These are phyloP conservation scores for Aphrophora alni DNA, from an alignment of 2,888 invertebrate genomes.

Conservation along the genomic window DNA sequence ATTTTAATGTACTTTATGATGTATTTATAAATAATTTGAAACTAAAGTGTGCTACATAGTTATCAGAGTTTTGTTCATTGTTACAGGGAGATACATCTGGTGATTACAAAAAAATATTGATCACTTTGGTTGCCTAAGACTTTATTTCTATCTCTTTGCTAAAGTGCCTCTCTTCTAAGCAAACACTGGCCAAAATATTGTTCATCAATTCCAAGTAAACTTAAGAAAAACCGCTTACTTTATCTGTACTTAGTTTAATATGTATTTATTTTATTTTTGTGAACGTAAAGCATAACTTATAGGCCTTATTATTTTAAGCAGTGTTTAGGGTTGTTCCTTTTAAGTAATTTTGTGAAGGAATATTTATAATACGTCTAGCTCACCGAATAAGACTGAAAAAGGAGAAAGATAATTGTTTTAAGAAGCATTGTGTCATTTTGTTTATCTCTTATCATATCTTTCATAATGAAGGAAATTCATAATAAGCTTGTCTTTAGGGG, in stretches of 20 bases:
- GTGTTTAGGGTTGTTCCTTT: neutral
- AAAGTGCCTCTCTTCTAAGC: neutral
- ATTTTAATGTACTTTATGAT: no score
- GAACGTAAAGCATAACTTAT: neutral
- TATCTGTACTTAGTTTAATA: neutral
- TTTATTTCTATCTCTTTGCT: neutral
- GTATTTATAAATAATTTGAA: no score
- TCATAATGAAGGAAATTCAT: no score
- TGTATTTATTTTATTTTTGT: neutral
- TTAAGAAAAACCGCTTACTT: neutral
- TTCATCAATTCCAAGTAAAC: neutral
- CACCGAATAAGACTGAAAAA: neutral
- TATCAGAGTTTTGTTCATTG: neutral
- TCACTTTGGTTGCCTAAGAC: slow-evolving; percentile 78
- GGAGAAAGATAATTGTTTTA: neutral
- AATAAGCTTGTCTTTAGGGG: no score
- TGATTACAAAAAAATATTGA: slow-evolving; percentile 89
- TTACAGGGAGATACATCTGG: slow-evolving; percentile 92
- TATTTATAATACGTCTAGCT: neutral
- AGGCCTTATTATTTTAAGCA: neutral
- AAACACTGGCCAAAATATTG: neutral
- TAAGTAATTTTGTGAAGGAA: neutral
- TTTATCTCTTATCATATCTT: no score
- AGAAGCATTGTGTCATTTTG: no score
- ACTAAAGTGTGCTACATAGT: no score